Evolutionary conservation across 1,140 invertebrate species (phyloP).

Genomic region (Epicauta chinensis): DNA sequence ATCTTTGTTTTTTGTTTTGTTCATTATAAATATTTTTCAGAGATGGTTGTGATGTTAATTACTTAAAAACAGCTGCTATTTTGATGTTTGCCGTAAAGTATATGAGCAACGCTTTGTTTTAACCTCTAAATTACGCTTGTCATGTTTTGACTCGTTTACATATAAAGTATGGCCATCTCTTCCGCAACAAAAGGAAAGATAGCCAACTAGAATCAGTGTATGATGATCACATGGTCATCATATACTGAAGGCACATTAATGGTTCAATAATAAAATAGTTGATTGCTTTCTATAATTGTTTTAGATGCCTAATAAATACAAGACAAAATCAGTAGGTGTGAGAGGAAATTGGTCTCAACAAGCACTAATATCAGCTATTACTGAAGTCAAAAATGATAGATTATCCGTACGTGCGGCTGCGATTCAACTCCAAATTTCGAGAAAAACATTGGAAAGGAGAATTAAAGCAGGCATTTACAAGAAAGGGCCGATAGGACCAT

Average conservation of each 20-base stretch:
- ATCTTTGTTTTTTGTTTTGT: neutral
- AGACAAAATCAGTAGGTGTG: neutral
- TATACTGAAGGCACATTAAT: too few species aligned
- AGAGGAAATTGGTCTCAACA: slow-evolving; percentile 1
- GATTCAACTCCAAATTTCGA: neutral
- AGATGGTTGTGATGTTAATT: neutral
- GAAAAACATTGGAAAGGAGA: slow-evolving; percentile 9
- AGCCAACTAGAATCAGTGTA: neutral
- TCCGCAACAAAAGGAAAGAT: neutral
- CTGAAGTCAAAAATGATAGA: slow-evolving; percentile 1
- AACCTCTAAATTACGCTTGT: neutral
- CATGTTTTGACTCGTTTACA: neutral
- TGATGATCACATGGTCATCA: neutral
- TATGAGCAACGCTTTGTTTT: neutral
- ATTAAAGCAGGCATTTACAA: slow-evolving; percentile 2
- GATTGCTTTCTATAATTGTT: neutral
- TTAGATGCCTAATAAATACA: slow-evolving; percentile 5
- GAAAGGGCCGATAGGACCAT: slow-evolving; percentile 1
- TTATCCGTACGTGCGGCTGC: neutral
- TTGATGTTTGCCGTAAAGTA: neutral
- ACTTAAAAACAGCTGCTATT: neutral
- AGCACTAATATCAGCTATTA: slow-evolving; percentile 5
- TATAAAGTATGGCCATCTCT: neutral
- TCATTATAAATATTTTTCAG: neutral
- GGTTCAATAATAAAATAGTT: neutral